Evolutionary conservation across 2,797 vertebrate species (phyloP).

Genomic region (Hoplostethus atlanticus): DNA sequence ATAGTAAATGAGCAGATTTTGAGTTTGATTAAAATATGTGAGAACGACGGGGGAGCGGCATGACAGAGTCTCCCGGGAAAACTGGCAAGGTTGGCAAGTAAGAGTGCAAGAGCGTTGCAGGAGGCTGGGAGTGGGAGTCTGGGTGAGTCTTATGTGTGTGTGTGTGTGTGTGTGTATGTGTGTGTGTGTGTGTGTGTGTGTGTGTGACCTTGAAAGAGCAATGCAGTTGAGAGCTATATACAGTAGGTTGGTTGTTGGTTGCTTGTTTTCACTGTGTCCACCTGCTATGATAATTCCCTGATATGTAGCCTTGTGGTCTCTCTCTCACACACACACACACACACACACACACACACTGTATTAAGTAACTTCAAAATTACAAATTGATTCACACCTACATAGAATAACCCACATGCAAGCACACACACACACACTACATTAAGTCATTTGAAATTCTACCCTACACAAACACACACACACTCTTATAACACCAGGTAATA

Average conservation of each 20-base stretch:
- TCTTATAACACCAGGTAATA: neutral
- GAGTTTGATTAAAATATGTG: too few species aligned
- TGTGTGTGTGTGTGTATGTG: conserved; percentile 4
- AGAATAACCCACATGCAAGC: neutral
- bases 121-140: too few species aligned
- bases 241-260: conserved; percentile 17
- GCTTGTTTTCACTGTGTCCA: neutral
- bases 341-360: neutral
- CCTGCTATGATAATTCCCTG: too few species aligned
- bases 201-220: conserved; percentile 9
- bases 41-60: too few species aligned
- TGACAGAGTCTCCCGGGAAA: too few species aligned
- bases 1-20: too few species aligned
- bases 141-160: too few species aligned
- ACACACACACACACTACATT: neutral
- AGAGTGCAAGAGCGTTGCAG: too few species aligned
- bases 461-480: neutral
- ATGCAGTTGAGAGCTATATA: conserved; percentile 6
- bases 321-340: neutral
- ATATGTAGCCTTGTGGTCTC: neutral
- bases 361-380: conserved; percentile 14
- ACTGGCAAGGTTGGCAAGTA: too few species aligned
- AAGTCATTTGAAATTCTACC: neutral
- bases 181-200: conserved; percentile 13
- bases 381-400: conserved; percentile 15